Evolutionary conservation across 2,797 vertebrate species (phyloP).

Genomic region (Crax fasciolata): DNA sequence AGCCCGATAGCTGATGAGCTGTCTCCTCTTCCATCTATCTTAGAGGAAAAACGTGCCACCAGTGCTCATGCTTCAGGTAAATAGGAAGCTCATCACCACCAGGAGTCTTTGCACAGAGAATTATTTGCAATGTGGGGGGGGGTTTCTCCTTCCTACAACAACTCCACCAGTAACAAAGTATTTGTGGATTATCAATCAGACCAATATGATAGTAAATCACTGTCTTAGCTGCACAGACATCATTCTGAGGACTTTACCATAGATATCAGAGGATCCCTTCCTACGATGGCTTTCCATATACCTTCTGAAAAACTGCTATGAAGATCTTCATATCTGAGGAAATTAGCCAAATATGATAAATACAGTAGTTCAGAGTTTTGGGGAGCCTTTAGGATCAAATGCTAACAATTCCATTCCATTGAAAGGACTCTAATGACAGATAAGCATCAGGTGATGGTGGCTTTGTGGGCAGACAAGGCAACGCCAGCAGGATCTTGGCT

Average conservation of each 20-base stretch:
- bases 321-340: neutral
- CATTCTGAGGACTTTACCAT: neutral
- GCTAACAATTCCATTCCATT: neutral
- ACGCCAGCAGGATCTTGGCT: neutral
- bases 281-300: neutral
- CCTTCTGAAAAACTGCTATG: neutral
- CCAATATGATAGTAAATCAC: neutral
- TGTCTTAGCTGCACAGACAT: neutral
- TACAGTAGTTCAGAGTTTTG: neutral
- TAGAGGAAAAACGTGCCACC: neutral
- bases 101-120: neutral
- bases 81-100: neutral
- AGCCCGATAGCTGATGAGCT: neutral
- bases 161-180: neutral
- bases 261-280: neutral
- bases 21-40: neutral
- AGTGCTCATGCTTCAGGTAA: neutral
- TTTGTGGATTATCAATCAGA: neutral
- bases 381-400: neutral
- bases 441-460: neutral
- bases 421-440: constrained; percentile 45
- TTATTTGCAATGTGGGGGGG: neutral
- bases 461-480: neutral
- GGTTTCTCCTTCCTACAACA: neutral
- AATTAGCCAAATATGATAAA: constrained; percentile 7